phyloP scores from a whole-genome alignment of 1,140 invertebrate species.

The Drosophila funebris region DNA sequence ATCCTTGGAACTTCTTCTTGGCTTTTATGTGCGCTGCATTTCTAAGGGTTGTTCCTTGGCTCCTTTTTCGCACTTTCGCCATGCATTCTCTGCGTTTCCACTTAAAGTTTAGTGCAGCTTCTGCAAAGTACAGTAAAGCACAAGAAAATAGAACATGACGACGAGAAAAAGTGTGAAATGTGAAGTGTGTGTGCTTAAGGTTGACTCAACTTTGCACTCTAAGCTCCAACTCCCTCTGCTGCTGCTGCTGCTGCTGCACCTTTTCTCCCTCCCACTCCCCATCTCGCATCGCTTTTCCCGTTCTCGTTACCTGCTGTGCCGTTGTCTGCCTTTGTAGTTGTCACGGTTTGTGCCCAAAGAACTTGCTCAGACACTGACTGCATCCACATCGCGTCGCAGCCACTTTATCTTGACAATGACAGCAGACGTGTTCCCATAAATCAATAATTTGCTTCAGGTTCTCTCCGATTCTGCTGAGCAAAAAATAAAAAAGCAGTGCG shows the following conservation, averaged over 20 bases:
- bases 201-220: conserved; percentile 66
- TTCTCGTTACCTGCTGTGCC: not conserved
- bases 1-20: conserved; percentile 17
- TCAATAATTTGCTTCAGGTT: conserved; percentile 56
- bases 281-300: no score
- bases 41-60: conserved; percentile 56
- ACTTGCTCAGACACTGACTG: not conserved
- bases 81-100: conserved; percentile 31
- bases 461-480: not conserved
- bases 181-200: conserved; percentile 57
- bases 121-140: conserved; percentile 47
- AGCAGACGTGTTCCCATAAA: conserved; percentile 67
- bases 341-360: conserved; percentile 49
- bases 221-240: not conserved
- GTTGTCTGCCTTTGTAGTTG: conserved; percentile 45
- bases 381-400: conserved; percentile 34
- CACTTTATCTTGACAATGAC: conserved; percentile 64
- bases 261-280: not conserved
- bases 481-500: not conserved
- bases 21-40: conserved; percentile 31
- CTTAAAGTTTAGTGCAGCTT: conserved; percentile 58
- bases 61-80: conserved; percentile 5
- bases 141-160: not conserved
- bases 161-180: conserved; percentile 45
- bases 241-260: not conserved